Percentiles rank a stretch among this genome's conserved stretches.
phyloP scores from a whole-genome alignment of 1,140 invertebrate genomes.

The Pseudomyrmex cubaensis region DNA sequence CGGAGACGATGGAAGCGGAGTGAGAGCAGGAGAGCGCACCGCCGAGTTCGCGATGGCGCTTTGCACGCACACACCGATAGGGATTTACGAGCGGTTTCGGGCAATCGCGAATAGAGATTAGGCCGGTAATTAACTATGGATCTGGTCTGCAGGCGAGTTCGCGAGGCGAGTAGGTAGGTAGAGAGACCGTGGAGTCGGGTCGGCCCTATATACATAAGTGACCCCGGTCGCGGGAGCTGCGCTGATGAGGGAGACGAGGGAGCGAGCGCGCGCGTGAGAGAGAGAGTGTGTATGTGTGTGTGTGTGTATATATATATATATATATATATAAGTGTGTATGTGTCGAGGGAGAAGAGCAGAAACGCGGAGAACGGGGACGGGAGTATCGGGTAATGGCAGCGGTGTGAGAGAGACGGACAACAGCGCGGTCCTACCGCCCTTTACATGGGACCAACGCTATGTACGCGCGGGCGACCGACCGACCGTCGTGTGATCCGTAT shows the following conservation, averaged over 20 bases:
- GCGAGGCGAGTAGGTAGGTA: constrained; percentile 77
- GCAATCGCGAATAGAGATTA: constrained; percentile 86
- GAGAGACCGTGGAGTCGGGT: constrained; percentile 65
- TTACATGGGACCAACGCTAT: constrained; percentile 72
- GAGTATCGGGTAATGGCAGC: constrained; percentile 46
- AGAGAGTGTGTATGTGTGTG: not conserved
- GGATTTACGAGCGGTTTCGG: constrained; percentile 86
- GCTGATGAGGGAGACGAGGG: constrained; percentile 55
- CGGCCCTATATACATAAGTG: constrained; percentile 80
- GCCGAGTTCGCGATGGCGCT: constrained; percentile 64
- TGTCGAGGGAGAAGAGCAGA: constrained; percentile 42
- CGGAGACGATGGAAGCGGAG: constrained; percentile 19
- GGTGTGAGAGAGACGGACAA: constrained; percentile 6
- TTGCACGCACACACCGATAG: constrained; percentile 81
- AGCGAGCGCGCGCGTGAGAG: constrained; percentile 64
- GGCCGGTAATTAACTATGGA: constrained; percentile 86
- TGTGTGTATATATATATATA: no score
- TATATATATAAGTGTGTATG: no score
- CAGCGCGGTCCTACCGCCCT: constrained; percentile 70
- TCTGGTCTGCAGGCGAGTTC: constrained; percentile 82
- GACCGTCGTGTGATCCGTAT: constrained; percentile 70
- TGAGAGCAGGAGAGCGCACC: constrained; percentile 21
- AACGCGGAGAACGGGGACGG: constrained; percentile 35
- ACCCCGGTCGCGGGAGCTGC: constrained; percentile 79
- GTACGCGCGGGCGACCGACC: constrained; percentile 54